Evolutionary conservation across 2,888 invertebrate species (phyloP).

Genomic region (Microplitis manilae): DNA sequence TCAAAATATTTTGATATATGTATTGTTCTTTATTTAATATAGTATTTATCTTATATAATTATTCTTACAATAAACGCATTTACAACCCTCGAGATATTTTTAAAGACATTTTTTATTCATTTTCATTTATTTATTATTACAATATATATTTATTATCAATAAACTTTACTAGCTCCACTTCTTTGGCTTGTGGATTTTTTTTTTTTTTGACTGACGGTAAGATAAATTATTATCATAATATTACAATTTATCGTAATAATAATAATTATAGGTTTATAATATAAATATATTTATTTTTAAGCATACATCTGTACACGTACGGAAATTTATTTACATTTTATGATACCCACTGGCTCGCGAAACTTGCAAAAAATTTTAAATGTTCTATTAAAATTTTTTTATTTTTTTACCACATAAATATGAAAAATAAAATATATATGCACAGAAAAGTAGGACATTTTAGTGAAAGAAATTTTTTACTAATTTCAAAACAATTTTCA

Average conservation of each 20-base stretch:
- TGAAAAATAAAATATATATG: background rate
- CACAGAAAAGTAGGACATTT: no score
- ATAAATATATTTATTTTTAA: slow-evolving; percentile 12
- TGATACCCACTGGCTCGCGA: slow-evolving; percentile 31
- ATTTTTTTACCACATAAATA: background rate
- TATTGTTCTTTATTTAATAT: slow-evolving; percentile 18
- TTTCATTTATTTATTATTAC: slow-evolving; percentile 30
- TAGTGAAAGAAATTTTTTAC: no score
- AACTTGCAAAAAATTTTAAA: slow-evolving; percentile 35
- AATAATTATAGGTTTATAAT: background rate
- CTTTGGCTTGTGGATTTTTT: slow-evolving; percentile 69
- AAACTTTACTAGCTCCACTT: slow-evolving; percentile 69
- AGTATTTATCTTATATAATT: slow-evolving; percentile 11
- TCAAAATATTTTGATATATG: slow-evolving; percentile 27
- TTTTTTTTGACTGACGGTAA: slow-evolving; percentile 62
- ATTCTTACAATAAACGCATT: slow-evolving; percentile 29
- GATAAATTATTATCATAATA: slow-evolving; percentile 42
- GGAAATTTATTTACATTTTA: slow-evolving; percentile 40
- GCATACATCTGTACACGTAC: slow-evolving; percentile 39
- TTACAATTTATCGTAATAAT: slow-evolving; percentile 21
- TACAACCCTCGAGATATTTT: slow-evolving; percentile 37
- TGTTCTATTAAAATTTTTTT: slow-evolving; percentile 28
- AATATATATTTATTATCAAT: slow-evolving; percentile 50
- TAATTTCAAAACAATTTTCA: no score
- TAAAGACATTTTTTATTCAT: slow-evolving; percentile 17